Evolutionary conservation across 2,888 invertebrate genomes (phyloP), one percentile per base, ranked within the genome.

Genomic region (Drosophila neotestacea): DNA sequence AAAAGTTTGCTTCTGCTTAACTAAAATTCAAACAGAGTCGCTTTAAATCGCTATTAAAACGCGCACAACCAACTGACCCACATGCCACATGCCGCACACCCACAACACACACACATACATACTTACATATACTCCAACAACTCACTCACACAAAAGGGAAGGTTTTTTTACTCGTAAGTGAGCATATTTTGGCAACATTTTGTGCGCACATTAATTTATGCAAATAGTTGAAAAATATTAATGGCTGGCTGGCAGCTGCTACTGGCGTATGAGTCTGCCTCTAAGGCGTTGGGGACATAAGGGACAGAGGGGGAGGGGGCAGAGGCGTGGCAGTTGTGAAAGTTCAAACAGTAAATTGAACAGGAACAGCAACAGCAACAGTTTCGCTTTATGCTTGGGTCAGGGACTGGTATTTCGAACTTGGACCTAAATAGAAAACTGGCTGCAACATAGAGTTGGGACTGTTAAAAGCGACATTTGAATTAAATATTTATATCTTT

Each of bases 161-260:
- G 58, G 16, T 44, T 55, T 36, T 34, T 22, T 22, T 22, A 22
- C 27, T 59, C 54, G 48, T 47, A 65, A 72, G 65, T 50, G 47
- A 71, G 70, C 73, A 79, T 79, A 83, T 79, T 80, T 87, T 74
- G 79, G 79, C 76, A 85, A 81, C 81, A 85, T 81, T 85, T 85
- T 87, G 81, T 75, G 83, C 73, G 72, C 81, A 70, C 85, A 85
- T 87, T 85, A 85, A 85, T 88, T 87, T 85, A 87, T 87, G 85
- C 76, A 85, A 85, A 87, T 85, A 85, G 88, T 85, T 85, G 79
- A 81, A 81, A 85, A 87, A 85, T 85, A 85, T 87, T 85, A 86
- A 87, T 85, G 85, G 83, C 77, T 51, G 39, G 44, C 77, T 41
- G 76, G 71, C 81, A 85, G 83, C 73, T 81, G 81, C 42, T 56